A percentile compares a stretch with the other conserved stretches of the same genome.
Evolutionary conservation across 2,113 vertebrate species (phyloP).

Genomic region (Gopherus evgoodei): DNA sequence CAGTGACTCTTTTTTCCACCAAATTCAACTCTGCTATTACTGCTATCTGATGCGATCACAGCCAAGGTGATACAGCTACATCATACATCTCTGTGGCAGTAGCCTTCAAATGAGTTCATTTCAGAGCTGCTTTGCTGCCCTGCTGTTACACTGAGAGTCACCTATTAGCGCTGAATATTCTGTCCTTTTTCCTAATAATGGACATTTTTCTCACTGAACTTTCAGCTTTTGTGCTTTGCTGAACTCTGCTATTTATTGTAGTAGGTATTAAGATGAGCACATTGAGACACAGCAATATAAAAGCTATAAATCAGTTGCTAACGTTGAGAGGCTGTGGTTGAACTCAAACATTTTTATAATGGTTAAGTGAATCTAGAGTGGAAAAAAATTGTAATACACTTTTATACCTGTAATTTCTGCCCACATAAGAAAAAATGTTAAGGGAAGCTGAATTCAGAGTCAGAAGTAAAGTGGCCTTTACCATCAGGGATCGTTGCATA

Average conservation of each 20-base stretch:
- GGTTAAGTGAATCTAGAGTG: background rate
- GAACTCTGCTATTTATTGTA: slow-evolving; percentile 3
- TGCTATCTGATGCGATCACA: background rate
- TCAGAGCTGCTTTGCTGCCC: background rate
- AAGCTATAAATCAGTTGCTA: slow-evolving; percentile 34
- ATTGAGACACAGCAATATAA: background rate
- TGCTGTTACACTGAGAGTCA: background rate
- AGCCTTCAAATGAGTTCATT: background rate
- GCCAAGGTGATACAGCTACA: background rate
- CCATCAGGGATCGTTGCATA: slow-evolving; percentile 41
- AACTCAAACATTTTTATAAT: slow-evolving; percentile 43
- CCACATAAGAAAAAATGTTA: slow-evolving; percentile 18
- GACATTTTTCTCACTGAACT: slow-evolving; percentile 25
- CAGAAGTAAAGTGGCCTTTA: slow-evolving; percentile 38
- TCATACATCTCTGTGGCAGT: background rate
- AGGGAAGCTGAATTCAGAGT: slow-evolving; percentile 7
- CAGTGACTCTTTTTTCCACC: background rate
- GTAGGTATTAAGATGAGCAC: background rate
- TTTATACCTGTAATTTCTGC: slow-evolving; percentile 11
- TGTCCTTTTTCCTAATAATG: background rate
- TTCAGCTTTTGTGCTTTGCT: slow-evolving; percentile 27
- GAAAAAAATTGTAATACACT: slow-evolving; percentile 11
- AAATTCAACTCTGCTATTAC: background rate
- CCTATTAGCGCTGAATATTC: slow-evolving; percentile 1
- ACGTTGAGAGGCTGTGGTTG: slow-evolving; percentile 28